These are phyloP conservation scores for Myotis pilosus DNA, from an alignment of 2,797 vertebrate species.

Conservation along the genomic window DNA sequence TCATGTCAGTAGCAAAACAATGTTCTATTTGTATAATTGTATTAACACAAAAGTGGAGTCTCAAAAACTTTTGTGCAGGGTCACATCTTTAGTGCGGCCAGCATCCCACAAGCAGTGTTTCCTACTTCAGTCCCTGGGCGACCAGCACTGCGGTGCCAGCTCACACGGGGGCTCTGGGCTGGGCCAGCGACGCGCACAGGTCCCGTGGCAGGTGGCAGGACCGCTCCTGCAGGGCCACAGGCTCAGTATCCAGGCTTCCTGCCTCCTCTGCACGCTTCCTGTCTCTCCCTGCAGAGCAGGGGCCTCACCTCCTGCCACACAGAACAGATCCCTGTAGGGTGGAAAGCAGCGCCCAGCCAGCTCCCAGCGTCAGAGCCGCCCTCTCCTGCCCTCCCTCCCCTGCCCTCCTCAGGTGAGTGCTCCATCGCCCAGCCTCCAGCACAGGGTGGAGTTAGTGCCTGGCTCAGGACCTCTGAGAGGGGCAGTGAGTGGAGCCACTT, in stretches of 20 bases:
- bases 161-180: background rate
- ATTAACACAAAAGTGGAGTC: background rate
- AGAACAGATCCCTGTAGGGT: background rate
- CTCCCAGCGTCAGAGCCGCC: background rate
- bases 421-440: too few species aligned
- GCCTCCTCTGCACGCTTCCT: background rate
- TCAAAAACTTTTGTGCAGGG: background rate
- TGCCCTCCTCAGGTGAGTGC: too few species aligned
- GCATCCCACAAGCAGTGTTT: background rate
- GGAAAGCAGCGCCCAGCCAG: background rate
- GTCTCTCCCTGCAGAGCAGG: background rate
- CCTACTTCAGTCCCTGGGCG: background rate
- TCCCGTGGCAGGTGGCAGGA: background rate
- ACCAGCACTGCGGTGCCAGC: background rate
- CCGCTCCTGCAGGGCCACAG: background rate
- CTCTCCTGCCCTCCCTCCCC: background rate
- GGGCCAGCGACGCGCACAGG: background rate
- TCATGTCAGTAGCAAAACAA: background rate
- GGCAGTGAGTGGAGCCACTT: background rate
- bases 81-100: background rate
- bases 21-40: background rate
- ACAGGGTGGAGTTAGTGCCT: background rate
- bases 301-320: background rate
- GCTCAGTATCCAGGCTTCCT: background rate
- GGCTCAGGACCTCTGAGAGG: background rate